These are phyloP conservation scores for Micropterix aruncella DNA, from an alignment of 2,888 invertebrate genomes.

Conservation along the genomic window DNA sequence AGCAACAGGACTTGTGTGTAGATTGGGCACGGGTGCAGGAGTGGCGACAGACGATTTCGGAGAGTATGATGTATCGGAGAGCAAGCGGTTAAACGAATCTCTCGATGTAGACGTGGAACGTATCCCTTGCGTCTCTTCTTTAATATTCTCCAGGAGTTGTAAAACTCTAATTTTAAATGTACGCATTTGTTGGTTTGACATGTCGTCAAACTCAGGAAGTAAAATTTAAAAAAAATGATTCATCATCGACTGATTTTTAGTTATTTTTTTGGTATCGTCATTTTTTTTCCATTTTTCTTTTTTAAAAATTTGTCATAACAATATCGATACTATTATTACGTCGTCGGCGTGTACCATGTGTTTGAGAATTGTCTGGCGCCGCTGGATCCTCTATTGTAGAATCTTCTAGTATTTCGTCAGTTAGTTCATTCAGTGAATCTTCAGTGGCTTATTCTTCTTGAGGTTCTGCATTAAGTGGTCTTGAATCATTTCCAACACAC, in stretches of 20 bases:
- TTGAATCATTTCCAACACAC: background rate
- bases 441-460: background rate
- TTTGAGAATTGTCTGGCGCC: background rate
- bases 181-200: background rate
- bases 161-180: background rate
- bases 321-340: background rate
- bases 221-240: background rate
- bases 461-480: background rate
- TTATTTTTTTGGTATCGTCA: background rate
- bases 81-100: background rate
- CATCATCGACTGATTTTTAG: background rate
- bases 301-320: background rate
- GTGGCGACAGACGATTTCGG: background rate
- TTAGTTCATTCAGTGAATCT: background rate
- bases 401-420: background rate
- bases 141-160: background rate
- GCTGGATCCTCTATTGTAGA: background rate
- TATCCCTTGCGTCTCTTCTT: background rate
- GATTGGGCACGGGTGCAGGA: too few relatives aligned
- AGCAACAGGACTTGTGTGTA: too few relatives aligned
- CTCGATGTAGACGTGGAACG: background rate
- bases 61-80: background rate
- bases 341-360: background rate
- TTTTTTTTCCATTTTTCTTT: background rate
- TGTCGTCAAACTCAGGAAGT: background rate